Conservation (phyloP, 2,888 invertebrate species). For the Leptopilina syphax region DNA sequence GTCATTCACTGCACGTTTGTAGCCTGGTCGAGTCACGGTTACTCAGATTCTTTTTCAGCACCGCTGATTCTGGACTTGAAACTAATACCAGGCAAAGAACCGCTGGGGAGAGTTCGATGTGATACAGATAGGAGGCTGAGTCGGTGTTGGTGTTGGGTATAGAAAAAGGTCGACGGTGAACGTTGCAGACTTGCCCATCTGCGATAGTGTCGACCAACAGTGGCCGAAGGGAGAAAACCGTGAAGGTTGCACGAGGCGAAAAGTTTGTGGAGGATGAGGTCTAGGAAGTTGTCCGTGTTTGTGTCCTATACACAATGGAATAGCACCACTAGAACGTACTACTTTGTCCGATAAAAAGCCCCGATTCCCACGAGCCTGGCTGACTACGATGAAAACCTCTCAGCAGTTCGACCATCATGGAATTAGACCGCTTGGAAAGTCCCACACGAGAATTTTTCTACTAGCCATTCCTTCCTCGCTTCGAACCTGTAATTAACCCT, state of each 20-base stretch:
- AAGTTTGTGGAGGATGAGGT: slow-evolving; percentile 11
- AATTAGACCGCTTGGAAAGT: slow-evolving; percentile 59
- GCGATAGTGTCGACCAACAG: slow-evolving; percentile 28
- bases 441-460: slow-evolving; percentile 58
- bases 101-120: slow-evolving; percentile 32
- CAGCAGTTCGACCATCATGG: slow-evolving; percentile 59
- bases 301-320: slow-evolving; percentile 32
- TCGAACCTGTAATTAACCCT: slow-evolving; percentile 16
- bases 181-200: slow-evolving; percentile 5
- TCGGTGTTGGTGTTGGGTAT: not conserved
- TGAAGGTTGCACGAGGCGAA: slow-evolving; percentile 33
- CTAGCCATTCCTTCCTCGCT: not conserved
- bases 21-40: slow-evolving; percentile 32
- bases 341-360: slow-evolving; percentile 65
- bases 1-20: slow-evolving; percentile 33
- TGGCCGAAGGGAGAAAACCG: slow-evolving; percentile 30
- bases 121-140: slow-evolving; percentile 3
- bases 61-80: slow-evolving; percentile 34
- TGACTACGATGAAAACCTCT: slow-evolving; percentile 63
- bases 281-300: slow-evolving; percentile 32
- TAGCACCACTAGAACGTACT: slow-evolving; percentile 17
- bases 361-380: slow-evolving; percentile 66
- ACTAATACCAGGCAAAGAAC: slow-evolving; percentile 29
- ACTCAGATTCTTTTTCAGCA: slow-evolving; percentile 30
- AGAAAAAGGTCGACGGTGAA: not conserved